Conservation (phyloP, 2,797 vertebrate genomes). For the Crenichthys baileyi region DNA sequence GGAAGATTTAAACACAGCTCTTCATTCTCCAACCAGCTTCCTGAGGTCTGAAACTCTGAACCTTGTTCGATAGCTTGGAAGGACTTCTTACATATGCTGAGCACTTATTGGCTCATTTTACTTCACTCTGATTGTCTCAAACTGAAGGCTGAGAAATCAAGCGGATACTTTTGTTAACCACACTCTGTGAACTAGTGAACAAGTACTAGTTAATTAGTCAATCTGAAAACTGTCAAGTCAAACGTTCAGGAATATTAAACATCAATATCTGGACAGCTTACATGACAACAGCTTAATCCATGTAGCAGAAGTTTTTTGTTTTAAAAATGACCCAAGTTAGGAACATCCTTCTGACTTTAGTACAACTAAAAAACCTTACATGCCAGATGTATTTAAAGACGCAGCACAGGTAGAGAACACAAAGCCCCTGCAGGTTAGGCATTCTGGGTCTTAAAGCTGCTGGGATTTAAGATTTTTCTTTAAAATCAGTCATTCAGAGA, state of each 20-base stretch:
- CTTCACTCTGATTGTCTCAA: neutral
- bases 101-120: neutral
- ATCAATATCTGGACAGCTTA: neutral
- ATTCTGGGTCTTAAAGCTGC: neutral
- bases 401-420: neutral
- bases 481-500: no score
- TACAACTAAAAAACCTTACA: neutral
- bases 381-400: neutral
- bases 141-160: neutral
- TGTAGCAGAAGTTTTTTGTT: no score
- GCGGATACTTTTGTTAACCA: neutral
- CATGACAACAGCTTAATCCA: neutral
- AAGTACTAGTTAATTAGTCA: neutral
- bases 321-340: no score
- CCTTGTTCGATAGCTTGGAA: neutral
- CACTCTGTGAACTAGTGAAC: neutral
- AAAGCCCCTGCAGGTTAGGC: neutral
- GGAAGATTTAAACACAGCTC: conserved; percentile 2
- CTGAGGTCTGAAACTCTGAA: neutral
- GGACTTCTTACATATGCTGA: neutral
- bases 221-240: neutral
- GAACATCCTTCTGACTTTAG: no score
- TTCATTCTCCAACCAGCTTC: neutral
- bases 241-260: neutral
- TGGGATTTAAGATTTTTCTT: neutral